Conservation (phyloP, 2,113 vertebrate genomes). For the Nycticorax nycticorax region DNA sequence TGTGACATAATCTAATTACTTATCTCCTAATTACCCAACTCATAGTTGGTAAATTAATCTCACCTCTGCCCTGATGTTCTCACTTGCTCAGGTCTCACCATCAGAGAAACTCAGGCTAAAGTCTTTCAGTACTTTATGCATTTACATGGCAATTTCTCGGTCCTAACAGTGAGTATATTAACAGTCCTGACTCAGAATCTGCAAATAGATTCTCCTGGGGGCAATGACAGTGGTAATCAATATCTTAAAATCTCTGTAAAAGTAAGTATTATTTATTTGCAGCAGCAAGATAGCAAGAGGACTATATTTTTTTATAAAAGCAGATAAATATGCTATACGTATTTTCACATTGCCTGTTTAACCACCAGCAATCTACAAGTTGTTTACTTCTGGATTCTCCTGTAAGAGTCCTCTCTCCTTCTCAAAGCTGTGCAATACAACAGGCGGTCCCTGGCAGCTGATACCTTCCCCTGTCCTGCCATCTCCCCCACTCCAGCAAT, state of each 20-base stretch:
- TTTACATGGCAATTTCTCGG: background rate
- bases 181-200: background rate
- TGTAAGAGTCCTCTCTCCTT: background rate
- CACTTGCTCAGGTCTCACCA: background rate
- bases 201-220: background rate
- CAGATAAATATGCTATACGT: accelerated
- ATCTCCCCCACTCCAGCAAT: background rate
- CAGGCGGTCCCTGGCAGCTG: background rate
- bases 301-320: background rate
- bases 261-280: background rate
- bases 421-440: background rate
- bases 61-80: background rate
- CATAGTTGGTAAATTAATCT: background rate
- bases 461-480: background rate
- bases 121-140: background rate
- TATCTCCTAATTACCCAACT: background rate
- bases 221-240: background rate
- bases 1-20: background rate
- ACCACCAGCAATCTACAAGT: accelerated
- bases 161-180: background rate
- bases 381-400: background rate
- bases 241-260: background rate
- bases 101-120: background rate
- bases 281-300: background rate
- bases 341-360: background rate